phyloP scores from a whole-genome alignment of 2,113 vertebrate genomes.

The Apaloderma vittatum region DNA sequence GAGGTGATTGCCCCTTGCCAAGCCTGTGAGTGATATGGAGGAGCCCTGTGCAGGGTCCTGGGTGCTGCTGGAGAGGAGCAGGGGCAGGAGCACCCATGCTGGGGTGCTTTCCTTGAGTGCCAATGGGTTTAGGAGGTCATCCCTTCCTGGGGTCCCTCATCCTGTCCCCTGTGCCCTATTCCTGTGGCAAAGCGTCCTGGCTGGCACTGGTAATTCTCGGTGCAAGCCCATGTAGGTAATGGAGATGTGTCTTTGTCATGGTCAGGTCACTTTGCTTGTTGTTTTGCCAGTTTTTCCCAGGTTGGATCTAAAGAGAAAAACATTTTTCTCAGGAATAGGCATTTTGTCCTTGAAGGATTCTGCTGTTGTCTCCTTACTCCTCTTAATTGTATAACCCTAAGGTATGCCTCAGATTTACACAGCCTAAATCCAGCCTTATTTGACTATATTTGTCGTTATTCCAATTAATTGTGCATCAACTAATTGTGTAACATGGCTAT shows the following conservation, averaged over 20 bases:
- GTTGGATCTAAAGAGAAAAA: not conserved
- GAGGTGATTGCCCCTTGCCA: not conserved
- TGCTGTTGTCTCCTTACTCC: not conserved
- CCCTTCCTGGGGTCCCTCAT: not conserved
- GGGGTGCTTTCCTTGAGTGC: not conserved
- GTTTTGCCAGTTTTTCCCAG: not conserved
- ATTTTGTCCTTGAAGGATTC: constrained; percentile 63
- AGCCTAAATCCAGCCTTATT: constrained; percentile 60
- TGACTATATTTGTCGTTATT: constrained; percentile 74
- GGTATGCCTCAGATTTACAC: constrained; percentile 61
- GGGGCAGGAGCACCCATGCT: not conserved
- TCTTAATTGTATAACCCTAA: constrained; percentile 59
- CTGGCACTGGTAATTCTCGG: fast-evolving
- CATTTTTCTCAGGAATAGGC: constrained; percentile 41
- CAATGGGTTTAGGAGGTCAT: not conserved
- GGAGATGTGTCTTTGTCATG: not conserved
- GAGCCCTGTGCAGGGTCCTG: not conserved
- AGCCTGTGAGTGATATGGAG: not conserved
- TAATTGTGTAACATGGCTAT: constrained; percentile 74
- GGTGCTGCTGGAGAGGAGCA: not conserved
- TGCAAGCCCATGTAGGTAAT: not conserved
- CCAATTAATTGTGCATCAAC: constrained; percentile 76
- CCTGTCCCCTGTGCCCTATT: not conserved
- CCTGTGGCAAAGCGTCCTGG: not conserved
- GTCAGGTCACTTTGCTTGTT: not conserved